Percentiles rank a stretch among this genome's conserved stretches.
phyloP scores from a whole-genome alignment of 2,888 invertebrate species.

The Busseola fusca region DNA sequence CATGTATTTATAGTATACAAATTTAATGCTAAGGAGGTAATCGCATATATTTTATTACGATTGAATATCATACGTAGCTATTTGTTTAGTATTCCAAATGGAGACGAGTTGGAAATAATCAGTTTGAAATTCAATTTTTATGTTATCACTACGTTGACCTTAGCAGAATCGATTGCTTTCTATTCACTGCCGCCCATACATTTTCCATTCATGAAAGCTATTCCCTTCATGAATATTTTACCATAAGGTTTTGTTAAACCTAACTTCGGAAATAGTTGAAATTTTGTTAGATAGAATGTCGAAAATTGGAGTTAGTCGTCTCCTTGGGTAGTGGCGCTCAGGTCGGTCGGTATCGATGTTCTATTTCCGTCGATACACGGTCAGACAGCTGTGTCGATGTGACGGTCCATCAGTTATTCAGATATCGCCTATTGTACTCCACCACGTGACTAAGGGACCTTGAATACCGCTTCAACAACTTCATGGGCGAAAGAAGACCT shows the following conservation, averaged over 20 bases:
- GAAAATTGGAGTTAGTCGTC: conserved; percentile 39
- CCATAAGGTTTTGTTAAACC: conserved; percentile 32
- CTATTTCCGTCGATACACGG: conserved; percentile 74
- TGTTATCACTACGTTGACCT: conserved; percentile 34
- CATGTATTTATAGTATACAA: conserved; percentile 25
- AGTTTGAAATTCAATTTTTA: conserved; percentile 32
- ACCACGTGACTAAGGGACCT: conserved; percentile 64
- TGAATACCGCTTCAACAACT: conserved; percentile 48
- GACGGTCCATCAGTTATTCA: conserved; percentile 76
- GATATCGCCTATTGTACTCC: conserved; percentile 69
- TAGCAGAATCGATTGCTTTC: conserved; percentile 42
- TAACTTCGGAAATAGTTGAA: conserved; percentile 31
- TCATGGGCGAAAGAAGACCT: conserved; percentile 32
- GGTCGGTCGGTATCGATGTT: conserved; percentile 70
- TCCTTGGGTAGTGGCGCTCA: conserved; percentile 61
- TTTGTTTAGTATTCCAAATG: conserved; percentile 28
- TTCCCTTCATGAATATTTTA: conserved; percentile 53
- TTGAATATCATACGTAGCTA: conserved; percentile 11
- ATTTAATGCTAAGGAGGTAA: conserved; percentile 7
- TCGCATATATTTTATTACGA: conserved; percentile 33
- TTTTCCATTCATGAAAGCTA: conserved; percentile 37
- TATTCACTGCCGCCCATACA: conserved; percentile 42
- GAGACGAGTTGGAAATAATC: conserved; percentile 21
- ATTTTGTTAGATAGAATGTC: conserved; percentile 31
- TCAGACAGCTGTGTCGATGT: conserved; percentile 71